A percentile compares a stretch with the other conserved stretches of the same genome.
Evolutionary conservation across 1,140 invertebrate species (phyloP).

Genomic region (Leguminivora glycinivorella): DNA sequence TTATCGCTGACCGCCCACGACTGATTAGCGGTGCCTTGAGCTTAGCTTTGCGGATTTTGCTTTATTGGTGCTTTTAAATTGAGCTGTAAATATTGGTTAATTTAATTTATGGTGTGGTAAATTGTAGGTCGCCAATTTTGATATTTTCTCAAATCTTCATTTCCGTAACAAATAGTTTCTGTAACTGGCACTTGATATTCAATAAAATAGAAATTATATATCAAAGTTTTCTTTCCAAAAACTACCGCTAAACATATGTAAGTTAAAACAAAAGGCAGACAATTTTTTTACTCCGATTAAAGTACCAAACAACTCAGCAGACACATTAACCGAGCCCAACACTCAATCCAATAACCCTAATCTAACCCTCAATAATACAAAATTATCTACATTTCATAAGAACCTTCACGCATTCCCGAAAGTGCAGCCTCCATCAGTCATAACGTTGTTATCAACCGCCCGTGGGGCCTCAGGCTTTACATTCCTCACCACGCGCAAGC

Average conservation of each 20-base stretch:
- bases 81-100: neutral
- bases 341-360: slow-evolving; percentile 20
- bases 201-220: no score
- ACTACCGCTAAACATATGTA: no score
- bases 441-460: slow-evolving; percentile 10
- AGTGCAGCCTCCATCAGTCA: slow-evolving; percentile 22
- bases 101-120: neutral
- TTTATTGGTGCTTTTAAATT: neutral
- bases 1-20: slow-evolving; percentile 42
- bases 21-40: slow-evolving; percentile 9
- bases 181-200: no score
- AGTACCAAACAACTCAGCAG: neutral
- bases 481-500: neutral
- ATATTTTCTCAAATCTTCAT: neutral
- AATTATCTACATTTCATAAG: slow-evolving; percentile 14
- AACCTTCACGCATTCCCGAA: slow-evolving; percentile 23
- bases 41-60: slow-evolving; percentile 1
- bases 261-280: neutral
- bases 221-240: no score
- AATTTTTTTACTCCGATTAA: neutral
- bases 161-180: neutral
- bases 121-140: neutral
- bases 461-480: slow-evolving; percentile 3
- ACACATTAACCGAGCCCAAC: slow-evolving; percentile 6
- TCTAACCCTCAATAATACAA: slow-evolving; percentile 12